phyloP scores from a whole-genome alignment of 2,888 invertebrate species.

The Philereme vetulata region DNA sequence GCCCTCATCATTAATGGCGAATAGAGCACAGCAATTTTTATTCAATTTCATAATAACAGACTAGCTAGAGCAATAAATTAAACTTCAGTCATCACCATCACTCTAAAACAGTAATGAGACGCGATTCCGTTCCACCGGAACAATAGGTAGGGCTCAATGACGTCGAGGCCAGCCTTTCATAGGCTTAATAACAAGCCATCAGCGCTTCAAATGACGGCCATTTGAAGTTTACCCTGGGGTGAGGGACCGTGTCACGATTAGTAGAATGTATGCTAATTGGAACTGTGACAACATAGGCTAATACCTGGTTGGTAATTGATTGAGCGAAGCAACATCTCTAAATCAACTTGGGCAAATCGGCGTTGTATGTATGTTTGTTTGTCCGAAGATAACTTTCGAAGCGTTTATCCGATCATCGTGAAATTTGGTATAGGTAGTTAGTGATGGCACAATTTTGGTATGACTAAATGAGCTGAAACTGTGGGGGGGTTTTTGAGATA shows the following conservation, averaged over 20 bases:
- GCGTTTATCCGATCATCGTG: no score
- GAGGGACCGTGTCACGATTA: conserved; percentile 49
- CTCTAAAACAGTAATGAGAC: conserved; percentile 20
- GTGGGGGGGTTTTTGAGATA: no score
- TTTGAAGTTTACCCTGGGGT: conserved; percentile 47
- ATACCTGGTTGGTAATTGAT: no score
- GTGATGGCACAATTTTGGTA: no score
- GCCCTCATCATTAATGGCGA: no score
- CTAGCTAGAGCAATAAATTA: conserved; percentile 43
- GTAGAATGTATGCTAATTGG: conserved; percentile 60
- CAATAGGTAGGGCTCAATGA: conserved; percentile 50
- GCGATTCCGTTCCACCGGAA: conserved; percentile 49
- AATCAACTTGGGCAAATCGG: no score
- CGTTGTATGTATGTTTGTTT: no score
- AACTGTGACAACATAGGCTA: conserved; percentile 43
- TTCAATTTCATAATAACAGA: not conserved
- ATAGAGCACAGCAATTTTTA: not conserved
- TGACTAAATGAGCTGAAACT: no score
- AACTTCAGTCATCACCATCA: conserved; percentile 35
- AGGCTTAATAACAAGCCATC: conserved; percentile 53
- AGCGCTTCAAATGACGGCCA: conserved; percentile 44
- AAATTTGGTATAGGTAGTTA: no score
- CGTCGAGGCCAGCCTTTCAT: conserved; percentile 45
- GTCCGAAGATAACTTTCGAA: no score
- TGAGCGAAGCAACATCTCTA: no score